phyloP scores from a whole-genome alignment of 2,797 vertebrate species.

The Eulemur coronatus region DNA sequence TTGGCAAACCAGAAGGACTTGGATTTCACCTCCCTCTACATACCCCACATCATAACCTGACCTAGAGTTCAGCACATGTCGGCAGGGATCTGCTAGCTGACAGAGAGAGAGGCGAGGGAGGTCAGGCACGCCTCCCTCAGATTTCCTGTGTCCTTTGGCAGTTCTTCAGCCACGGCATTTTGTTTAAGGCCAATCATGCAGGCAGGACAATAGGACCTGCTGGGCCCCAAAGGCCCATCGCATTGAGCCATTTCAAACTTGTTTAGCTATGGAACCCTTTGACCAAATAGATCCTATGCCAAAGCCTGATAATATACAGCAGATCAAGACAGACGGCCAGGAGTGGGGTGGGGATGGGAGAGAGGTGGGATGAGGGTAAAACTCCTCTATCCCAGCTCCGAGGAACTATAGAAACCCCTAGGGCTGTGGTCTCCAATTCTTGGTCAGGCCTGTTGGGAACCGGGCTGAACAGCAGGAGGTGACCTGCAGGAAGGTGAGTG shows the following conservation, averaged over 20 bases:
- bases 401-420: background rate
- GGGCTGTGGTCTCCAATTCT: no score
- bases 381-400: background rate
- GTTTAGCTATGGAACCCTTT: background rate
- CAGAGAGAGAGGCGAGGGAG: background rate
- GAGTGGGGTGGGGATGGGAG: fast-evolving
- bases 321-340: background rate
- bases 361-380: background rate
- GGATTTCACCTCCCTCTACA: background rate
- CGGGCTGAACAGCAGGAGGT: no score
- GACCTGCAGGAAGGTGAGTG: no score
- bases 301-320: background rate
- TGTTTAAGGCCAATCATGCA: background rate
- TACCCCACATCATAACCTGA: background rate
- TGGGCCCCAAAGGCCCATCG: background rate
- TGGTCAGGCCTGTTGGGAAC: no score
- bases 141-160: background rate
- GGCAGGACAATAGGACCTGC: background rate
- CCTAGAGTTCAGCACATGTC: background rate
- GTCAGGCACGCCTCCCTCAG: background rate
- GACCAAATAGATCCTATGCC: background rate
- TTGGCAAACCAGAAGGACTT: background rate
- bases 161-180: background rate
- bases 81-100: background rate
- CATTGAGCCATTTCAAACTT: background rate